A percentile compares a stretch with the other conserved stretches of the same genome.
These are phyloP conservation scores for Cataglyphis cursor DNA, from an alignment of 2,888 invertebrate species.

Conservation along the genomic window DNA sequence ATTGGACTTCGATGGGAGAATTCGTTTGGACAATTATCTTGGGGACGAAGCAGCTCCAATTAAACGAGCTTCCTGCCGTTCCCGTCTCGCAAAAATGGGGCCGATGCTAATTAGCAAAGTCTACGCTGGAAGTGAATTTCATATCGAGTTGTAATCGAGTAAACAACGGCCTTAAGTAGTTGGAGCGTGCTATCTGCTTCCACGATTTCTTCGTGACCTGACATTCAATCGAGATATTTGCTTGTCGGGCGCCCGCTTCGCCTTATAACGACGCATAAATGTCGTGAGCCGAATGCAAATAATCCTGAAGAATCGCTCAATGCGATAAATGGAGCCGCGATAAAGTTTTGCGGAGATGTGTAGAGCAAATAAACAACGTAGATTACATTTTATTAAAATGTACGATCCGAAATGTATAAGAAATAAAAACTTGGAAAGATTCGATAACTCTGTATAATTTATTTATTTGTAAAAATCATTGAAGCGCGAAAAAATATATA, in stretches of 20 bases:
- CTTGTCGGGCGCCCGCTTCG: conserved; percentile 10
- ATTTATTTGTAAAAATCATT: neutral
- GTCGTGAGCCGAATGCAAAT: conserved; percentile 49
- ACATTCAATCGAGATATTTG: conserved; percentile 56
- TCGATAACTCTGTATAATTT: conserved; percentile 15
- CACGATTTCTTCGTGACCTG: conserved; percentile 55
- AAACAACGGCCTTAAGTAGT: conserved; percentile 56
- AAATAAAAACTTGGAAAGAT: neutral
- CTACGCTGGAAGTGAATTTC: conserved; percentile 67
- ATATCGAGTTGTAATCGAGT: conserved; percentile 53
- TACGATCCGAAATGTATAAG: neutral
- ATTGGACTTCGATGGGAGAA: conserved; percentile 61
- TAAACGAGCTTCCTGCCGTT: conserved; percentile 60
- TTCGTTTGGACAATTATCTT: conserved; percentile 65
- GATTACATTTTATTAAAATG: neutral
- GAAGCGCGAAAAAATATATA: neutral
- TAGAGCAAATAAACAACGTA: conserved; percentile 11
- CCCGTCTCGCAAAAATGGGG: conserved; percentile 61
- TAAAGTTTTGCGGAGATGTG: conserved; percentile 5
- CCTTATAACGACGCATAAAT: conserved; percentile 50
- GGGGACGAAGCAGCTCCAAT: conserved; percentile 65
- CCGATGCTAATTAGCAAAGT: conserved; percentile 70
- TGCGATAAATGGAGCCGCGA: conserved; percentile 22
- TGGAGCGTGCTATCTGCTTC: conserved; percentile 40
- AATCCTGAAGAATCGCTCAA: conserved; percentile 28